phyloP scores from a whole-genome alignment of 2,888 invertebrate species.

The Dorcus parallelipipedus region DNA sequence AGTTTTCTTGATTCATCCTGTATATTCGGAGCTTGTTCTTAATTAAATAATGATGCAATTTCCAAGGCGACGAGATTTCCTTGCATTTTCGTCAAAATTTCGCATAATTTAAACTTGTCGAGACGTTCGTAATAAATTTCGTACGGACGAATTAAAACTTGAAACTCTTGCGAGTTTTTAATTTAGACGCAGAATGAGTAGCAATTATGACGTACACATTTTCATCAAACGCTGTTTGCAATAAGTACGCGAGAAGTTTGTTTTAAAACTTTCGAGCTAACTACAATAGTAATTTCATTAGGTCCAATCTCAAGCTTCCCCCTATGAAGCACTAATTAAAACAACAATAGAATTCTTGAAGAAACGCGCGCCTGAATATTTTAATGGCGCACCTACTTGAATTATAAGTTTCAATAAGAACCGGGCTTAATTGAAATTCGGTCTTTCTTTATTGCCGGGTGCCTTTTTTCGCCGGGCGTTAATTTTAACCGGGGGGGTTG shows the following conservation, averaged over 20 bases:
- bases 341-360: constrained; percentile 41
- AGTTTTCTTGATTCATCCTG: too few species aligned
- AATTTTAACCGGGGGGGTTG: background rate
- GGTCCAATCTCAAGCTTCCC: constrained; percentile 33
- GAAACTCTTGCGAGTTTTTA: too few species aligned
- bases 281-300: constrained; percentile 38
- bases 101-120: too few species aligned
- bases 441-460: constrained; percentile 14
- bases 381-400: constrained; percentile 36
- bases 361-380: constrained; percentile 38
- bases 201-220: constrained; percentile 1
- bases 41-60: too few species aligned
- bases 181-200: background rate
- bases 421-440: constrained; percentile 26
- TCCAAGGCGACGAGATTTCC: too few species aligned
- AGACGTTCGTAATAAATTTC: too few species aligned
- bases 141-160: too few species aligned
- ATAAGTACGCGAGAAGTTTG: background rate
- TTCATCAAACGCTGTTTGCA: constrained; percentile 1
- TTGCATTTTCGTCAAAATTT: too few species aligned
- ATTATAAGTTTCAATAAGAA: constrained; percentile 28
- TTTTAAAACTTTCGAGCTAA: background rate
- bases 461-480: background rate
- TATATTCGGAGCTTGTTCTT: too few species aligned
- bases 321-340: constrained; percentile 40